Evolutionary conservation across 2,113 vertebrate genomes (phyloP).

Genomic region (Pelobates fuscus): DNA sequence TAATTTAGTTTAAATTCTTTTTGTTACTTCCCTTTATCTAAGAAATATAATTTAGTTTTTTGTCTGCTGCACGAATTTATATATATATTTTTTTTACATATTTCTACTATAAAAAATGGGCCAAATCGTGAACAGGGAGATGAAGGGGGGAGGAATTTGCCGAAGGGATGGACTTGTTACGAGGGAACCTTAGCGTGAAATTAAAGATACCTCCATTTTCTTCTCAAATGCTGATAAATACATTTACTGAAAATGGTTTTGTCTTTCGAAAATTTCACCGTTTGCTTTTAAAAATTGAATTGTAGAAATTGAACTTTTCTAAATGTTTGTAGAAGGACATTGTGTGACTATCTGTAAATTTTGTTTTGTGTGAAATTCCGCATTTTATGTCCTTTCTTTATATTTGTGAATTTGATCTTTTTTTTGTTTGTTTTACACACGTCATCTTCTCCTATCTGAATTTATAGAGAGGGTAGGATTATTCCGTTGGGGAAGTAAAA

Average conservation of each 20-base stretch:
- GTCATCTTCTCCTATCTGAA: no score
- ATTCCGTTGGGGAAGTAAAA: background rate
- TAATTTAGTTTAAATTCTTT: background rate
- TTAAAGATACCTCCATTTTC: slow-evolving; percentile 34
- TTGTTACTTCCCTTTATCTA: background rate
- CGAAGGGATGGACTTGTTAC: slow-evolving; percentile 32
- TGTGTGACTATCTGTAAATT: background rate
- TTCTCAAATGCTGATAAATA: background rate
- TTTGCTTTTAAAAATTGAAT: no score
- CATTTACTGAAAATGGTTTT: background rate
- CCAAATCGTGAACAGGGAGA: slow-evolving; percentile 24
- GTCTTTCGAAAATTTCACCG: background rate
- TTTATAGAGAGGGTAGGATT: background rate
- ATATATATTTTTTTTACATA: background rate
- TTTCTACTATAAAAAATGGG: background rate
- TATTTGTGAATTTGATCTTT: background rate
- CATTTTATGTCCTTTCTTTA: background rate
- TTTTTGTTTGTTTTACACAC: background rate
- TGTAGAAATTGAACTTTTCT: background rate
- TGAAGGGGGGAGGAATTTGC: slow-evolving; percentile 19
- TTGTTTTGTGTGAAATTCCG: background rate
- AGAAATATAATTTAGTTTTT: background rate
- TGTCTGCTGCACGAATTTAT: background rate
- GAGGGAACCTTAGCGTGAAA: slow-evolving; percentile 37
- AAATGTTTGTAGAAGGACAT: background rate